Conservation (phyloP, 2,888 invertebrate species). For the Melangyna quadrimaculata region DNA sequence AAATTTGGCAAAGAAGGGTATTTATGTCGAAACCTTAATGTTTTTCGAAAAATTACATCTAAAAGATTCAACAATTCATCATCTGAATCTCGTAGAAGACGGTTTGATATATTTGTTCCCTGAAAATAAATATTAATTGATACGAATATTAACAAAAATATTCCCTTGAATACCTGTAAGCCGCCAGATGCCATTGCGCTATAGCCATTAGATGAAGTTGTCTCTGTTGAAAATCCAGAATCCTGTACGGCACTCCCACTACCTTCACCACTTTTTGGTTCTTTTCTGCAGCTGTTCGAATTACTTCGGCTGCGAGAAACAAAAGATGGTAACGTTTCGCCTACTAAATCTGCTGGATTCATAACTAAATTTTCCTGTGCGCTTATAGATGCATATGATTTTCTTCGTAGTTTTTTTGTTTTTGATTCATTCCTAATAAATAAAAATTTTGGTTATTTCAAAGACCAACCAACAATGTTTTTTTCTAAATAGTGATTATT, state of each 20-base stretch:
- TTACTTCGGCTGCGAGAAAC: conserved; percentile 85
- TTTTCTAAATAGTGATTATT: no score
- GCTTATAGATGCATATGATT: conserved; percentile 30
- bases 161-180: conserved; percentile 78
- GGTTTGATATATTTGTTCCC: conserved; percentile 78
- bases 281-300: conserved; percentile 84
- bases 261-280: conserved; percentile 84
- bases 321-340: conserved; percentile 39
- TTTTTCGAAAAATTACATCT: conserved; percentile 92
- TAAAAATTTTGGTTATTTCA: not conserved
- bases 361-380: conserved; percentile 30
- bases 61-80: conserved; percentile 93
- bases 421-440: conserved; percentile 43
- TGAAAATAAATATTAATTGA: conserved; percentile 50
- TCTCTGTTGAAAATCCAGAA: conserved; percentile 95
- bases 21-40: conserved; percentile 87
- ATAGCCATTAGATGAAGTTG: conserved; percentile 90
- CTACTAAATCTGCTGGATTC: conserved; percentile 28
- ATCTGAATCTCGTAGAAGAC: conserved; percentile 83
- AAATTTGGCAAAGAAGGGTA: conserved; percentile 85
- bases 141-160: not conserved
- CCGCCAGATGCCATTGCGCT: conserved; percentile 85
- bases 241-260: conserved; percentile 87
- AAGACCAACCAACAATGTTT: not conserved
- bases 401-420: conserved; percentile 42